Evolutionary conservation across 2,888 invertebrate species (phyloP), one percentile per base, ranked within the genome.

Genomic region (Drosophila mercatorum): DNA sequence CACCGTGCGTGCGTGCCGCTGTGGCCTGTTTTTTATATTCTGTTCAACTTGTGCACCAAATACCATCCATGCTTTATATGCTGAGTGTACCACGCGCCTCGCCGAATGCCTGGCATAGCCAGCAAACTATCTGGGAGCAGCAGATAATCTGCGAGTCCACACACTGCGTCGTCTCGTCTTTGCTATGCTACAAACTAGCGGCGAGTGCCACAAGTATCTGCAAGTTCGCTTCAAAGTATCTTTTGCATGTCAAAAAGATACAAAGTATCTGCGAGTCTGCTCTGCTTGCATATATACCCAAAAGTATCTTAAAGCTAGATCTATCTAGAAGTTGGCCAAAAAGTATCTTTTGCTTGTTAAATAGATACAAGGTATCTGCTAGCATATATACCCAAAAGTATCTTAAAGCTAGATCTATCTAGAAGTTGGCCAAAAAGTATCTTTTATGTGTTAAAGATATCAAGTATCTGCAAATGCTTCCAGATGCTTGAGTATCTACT

Each of bases 11-110:
- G 60, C 75, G 69, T 68, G 60, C 36, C 51, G 34, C 11, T 51
- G 60, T 75, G 62, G 43, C 60, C 66, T 31, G 46, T 69, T 70
- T 78, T 52, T 40, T 17, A 17, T 47, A n/a, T 40, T 34, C 41
- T 56, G 46, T 44, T 72, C 57, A 68, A 80, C 71, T 77, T 80
- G 78, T 87, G 81, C 74, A 81, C 81, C 88, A 87, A 82, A 82
- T 82, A 84, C 80, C 80, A 67, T 66, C 60, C 78, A 66, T 67
- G 67, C 78, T 62, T 66, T 73, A 68, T 61, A 69, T 68, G 40
- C 60, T 36, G 36, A 46, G 60, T 55, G 49, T 47, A 46, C 47
- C 58, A 66, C 49, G 52, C 40, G 51, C 40, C 52, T 7, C 14
- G 14, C 22, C 17, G 44, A 10, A 34, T 52, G 46, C 46, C 22